These are phyloP conservation scores for Cyrtonyx montezumae DNA, from an alignment of 2,113 vertebrate genomes.

Conservation along the genomic window DNA sequence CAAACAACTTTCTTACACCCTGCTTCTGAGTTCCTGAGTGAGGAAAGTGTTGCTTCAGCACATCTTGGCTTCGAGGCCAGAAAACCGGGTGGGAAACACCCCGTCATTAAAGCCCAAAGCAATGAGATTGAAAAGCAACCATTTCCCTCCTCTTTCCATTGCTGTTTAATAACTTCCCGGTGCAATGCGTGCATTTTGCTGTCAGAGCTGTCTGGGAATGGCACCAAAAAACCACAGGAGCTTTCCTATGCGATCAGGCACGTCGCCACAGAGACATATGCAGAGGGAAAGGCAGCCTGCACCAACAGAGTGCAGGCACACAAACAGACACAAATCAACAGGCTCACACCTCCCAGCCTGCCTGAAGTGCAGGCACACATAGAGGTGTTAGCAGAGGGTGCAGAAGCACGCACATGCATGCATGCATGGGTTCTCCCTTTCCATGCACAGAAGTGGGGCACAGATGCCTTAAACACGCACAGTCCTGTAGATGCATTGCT, in stretches of 20 bases:
- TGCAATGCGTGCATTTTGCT: background rate
- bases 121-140: background rate
- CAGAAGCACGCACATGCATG: background rate
- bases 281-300: background rate
- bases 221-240: constrained; percentile 19
- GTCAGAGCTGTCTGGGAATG: constrained; percentile 44
- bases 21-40: background rate
- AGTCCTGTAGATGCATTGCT: background rate
- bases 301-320: background rate
- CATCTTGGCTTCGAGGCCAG: background rate
- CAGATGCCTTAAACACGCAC: background rate
- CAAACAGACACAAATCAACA: constrained; percentile 29
- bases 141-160: background rate
- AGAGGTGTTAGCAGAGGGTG: background rate
- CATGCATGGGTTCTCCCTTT: background rate
- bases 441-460: background rate
- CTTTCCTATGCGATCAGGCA: constrained; percentile 33
- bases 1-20: background rate
- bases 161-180: background rate
- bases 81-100: background rate
- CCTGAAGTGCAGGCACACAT: accelerated
- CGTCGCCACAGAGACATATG: constrained; percentile 38
- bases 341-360: background rate
- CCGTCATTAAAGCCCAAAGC: background rate
- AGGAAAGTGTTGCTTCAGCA: background rate